A percentile compares a stretch with the other conserved stretches of the same genome.
Evolutionary conservation across 2,797 vertebrate genomes (phyloP).

Genomic region (Poliocrania exsul): DNA sequence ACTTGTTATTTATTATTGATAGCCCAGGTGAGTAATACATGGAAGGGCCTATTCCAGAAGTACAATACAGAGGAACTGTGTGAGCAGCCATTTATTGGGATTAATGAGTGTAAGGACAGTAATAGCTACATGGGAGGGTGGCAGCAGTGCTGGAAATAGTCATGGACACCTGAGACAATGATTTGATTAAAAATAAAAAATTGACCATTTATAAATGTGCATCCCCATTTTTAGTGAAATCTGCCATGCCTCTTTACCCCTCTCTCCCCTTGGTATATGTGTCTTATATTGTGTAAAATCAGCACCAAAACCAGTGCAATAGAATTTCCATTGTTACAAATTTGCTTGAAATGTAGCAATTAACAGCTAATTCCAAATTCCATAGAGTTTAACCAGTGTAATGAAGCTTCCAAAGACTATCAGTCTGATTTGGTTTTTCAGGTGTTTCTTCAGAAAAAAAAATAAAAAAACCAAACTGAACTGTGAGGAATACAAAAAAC

Average conservation of each 20-base stretch:
- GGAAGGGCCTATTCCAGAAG: slow-evolving; percentile 46
- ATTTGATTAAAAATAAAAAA: neutral
- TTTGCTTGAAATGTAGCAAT: neutral
- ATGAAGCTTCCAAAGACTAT: neutral
- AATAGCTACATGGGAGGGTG: neutral
- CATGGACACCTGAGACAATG: neutral
- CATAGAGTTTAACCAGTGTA: neutral
- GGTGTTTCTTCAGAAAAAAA: neutral
- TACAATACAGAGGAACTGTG: neutral
- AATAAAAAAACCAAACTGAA: neutral
- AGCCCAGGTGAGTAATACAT: slow-evolving; percentile 50
- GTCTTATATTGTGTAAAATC: neutral
- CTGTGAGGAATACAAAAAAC: neutral
- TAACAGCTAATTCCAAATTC: neutral
- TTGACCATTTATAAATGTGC: accelerated
- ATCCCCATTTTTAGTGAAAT: neutral
- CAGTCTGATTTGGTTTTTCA: neutral
- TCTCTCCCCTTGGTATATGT: neutral
- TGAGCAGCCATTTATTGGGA: slow-evolving; percentile 38
- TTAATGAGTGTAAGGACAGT: slow-evolving; percentile 27
- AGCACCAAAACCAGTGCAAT: neutral
- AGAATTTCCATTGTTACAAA: neutral
- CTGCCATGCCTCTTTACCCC: neutral
- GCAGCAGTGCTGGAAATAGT: neutral
- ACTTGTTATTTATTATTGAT: slow-evolving; percentile 52